Evolutionary conservation across 2,888 invertebrate genomes (phyloP), one percentile per base, ranked within the genome.

Genomic region (Eumacrocentrus americanus): DNA sequence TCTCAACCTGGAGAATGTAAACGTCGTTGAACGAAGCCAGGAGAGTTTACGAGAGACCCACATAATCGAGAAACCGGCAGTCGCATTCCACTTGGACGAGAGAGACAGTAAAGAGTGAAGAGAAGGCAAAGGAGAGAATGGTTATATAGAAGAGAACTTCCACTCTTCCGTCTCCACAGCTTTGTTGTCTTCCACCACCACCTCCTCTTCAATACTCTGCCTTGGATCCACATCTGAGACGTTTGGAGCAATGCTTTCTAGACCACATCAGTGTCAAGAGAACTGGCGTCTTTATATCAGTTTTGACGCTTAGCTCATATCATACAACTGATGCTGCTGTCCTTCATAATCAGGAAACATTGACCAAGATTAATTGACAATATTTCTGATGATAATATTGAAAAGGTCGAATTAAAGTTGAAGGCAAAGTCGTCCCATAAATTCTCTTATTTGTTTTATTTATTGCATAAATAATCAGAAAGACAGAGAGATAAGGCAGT

Each of bases 1-100:
- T 76, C 75, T 75, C 76, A 75, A 75, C 75, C 55, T 71, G 72
- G 74, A 68, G 74, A 76, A 75, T 73, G 73, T 70, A 62, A 58
- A 46, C 48, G 38, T 57, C n/a, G 16, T 54, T 47, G 40, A 47
- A 37, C 23, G 52, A 63, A 53, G 51, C 35, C 53, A 51, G 44
- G 20, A 52, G 58, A 56, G 35, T 60, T 58, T 61, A 63, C 63
- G 61, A 59, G 60, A 73, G 75, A 75, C 74, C 73, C 75, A 76
- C 70, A 73, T 77, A 72, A 76, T 75, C 72, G 70, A 67, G 72
- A 74, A 76, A 74, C 74, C 69, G 66, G 70, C 72, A 76, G 70
- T 75, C 72, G 69, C 76, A 77, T 77, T 76, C 77, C 75, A 68
- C 67, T 69, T 67, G 61, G 57, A 37, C 56, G 53, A 59, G 29